These are phyloP conservation scores for Esox lucius DNA, from an alignment of 2,797 vertebrate genomes.

Conservation along the genomic window DNA sequence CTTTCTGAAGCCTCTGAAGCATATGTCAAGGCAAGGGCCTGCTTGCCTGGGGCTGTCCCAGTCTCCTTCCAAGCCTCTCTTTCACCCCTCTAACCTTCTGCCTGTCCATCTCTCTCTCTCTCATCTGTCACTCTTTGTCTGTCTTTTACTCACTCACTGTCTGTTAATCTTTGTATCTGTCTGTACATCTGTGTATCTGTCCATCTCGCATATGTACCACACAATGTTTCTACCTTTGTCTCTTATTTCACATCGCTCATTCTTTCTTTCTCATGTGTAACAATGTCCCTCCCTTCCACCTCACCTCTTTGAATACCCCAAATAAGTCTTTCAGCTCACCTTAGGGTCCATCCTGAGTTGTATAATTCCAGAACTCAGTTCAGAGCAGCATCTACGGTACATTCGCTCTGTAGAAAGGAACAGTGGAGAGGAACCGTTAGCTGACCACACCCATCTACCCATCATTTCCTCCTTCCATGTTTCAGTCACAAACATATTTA, in stretches of 20 bases:
- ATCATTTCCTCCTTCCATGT: conserved; percentile 27
- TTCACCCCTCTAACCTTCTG: conserved; percentile 60
- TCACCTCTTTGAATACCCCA: conserved; percentile 13
- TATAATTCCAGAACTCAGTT: conserved; percentile 32
- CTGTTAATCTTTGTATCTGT: background rate
- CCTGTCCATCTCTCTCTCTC: conserved; percentile 61
- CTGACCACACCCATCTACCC: conserved; percentile 60
- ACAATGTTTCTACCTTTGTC: conserved; percentile 3
- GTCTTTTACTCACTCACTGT: conserved; percentile 21
- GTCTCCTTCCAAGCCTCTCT: conserved; percentile 49
- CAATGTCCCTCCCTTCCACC: conserved; percentile 35
- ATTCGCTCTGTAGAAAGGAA: conserved; percentile 24
- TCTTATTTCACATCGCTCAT: conserved; percentile 10
- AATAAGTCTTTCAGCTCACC: conserved; percentile 52
- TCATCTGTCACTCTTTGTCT: conserved; percentile 64
- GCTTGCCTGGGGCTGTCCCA: conserved; percentile 61
- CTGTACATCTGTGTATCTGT: conserved; percentile 2
- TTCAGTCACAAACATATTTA: background rate
- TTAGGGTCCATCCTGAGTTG: conserved; percentile 60
- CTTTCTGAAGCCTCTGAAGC: conserved; percentile 57
- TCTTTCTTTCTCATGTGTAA: conserved; percentile 1
- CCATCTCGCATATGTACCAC: background rate
- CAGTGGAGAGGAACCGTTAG: conserved; percentile 30
- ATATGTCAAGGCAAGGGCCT: conserved; percentile 70
- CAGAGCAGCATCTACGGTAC: conserved; percentile 29